Evolutionary conservation across 37 sponge, comb jelly and placozoan genomes (phyloP).

Genomic region (Theonella swinhoei): DNA sequence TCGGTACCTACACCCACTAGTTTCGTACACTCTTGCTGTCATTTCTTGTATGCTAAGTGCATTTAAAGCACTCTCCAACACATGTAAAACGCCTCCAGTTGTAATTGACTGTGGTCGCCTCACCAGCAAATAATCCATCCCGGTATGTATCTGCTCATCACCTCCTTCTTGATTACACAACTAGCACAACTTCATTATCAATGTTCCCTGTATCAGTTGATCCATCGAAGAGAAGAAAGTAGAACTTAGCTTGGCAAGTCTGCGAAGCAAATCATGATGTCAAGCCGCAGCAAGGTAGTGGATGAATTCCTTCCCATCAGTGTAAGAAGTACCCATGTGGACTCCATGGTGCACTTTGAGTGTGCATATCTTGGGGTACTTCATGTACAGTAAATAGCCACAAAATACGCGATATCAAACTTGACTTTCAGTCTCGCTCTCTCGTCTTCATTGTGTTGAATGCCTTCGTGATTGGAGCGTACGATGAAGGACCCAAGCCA

Average conservation of each 20-base stretch:
- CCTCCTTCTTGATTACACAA: slow-evolving; percentile 40
- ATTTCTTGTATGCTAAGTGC: slow-evolving; percentile 39
- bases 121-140: no score
- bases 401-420: slow-evolving; percentile 65
- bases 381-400: slow-evolving; percentile 41
- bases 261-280: slow-evolving; percentile 35
- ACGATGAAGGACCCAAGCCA: slow-evolving; percentile 44
- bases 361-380: slow-evolving; percentile 56
- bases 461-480: slow-evolving; percentile 55
- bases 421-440: slow-evolving; percentile 43
- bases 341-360: slow-evolving; percentile 67
- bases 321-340: slow-evolving; percentile 45
- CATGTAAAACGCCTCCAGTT: slow-evolving; percentile 38
- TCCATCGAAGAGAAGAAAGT: slow-evolving; percentile 65
- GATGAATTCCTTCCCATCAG: slow-evolving; percentile 53
- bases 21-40: slow-evolving; percentile 2
- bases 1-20: slow-evolving; percentile 52
- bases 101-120: slow-evolving; percentile 44
- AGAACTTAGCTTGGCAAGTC: slow-evolving; percentile 50
- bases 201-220: slow-evolving; percentile 60
- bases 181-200: slow-evolving; percentile 60
- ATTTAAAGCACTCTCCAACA: slow-evolving; percentile 23
- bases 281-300: slow-evolving; percentile 65
- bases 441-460: slow-evolving; percentile 46
- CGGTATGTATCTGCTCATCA: slow-evolving; percentile 49